Conservation (phyloP, 2,888 invertebrate species). For the Clepsis dumicolana region DNA sequence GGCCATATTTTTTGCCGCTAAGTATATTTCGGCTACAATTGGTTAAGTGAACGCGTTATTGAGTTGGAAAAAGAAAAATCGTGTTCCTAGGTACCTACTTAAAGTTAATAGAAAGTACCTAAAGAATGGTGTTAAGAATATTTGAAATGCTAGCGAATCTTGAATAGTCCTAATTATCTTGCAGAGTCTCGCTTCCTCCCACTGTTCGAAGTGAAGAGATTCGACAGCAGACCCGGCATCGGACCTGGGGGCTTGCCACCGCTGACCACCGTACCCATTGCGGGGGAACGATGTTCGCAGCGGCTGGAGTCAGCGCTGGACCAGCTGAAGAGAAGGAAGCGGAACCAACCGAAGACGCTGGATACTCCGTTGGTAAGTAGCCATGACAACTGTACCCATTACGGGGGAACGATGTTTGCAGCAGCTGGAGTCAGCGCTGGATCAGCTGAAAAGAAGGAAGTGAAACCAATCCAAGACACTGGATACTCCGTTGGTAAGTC, state of each 20-base stretch:
- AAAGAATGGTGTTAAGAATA: background rate
- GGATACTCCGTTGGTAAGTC: background rate
- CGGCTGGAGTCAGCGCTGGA: slow-evolving; percentile 89
- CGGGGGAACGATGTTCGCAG: slow-evolving; percentile 87
- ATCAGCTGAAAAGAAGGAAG: background rate
- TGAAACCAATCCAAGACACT: background rate
- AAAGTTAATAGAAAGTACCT: too few relatives aligned
- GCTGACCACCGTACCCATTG: slow-evolving; percentile 70
- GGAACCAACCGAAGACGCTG: slow-evolving; percentile 81
- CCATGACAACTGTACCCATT: slow-evolving; percentile 67
- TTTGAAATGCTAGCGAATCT: background rate
- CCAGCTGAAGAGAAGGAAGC: slow-evolving; percentile 86
- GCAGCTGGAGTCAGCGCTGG: slow-evolving; percentile 65
- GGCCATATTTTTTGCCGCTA: too few relatives aligned
- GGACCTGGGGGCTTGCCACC: slow-evolving; percentile 69
- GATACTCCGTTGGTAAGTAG: slow-evolving; percentile 72
- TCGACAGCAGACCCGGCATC: slow-evolving; percentile 66
- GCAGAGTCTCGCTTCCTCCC: slow-evolving; percentile 80
- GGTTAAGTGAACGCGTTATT: too few relatives aligned
- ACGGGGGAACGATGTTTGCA: slow-evolving; percentile 87
- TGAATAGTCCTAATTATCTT: slow-evolving; percentile 46
- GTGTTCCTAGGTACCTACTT: too few relatives aligned
- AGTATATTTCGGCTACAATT: too few relatives aligned
- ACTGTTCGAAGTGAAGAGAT: slow-evolving; percentile 75
- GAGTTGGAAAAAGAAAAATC: too few relatives aligned